Evolutionary conservation across 2,888 invertebrate genomes (phyloP).

Genomic region (Pyrochroa serraticornis): DNA sequence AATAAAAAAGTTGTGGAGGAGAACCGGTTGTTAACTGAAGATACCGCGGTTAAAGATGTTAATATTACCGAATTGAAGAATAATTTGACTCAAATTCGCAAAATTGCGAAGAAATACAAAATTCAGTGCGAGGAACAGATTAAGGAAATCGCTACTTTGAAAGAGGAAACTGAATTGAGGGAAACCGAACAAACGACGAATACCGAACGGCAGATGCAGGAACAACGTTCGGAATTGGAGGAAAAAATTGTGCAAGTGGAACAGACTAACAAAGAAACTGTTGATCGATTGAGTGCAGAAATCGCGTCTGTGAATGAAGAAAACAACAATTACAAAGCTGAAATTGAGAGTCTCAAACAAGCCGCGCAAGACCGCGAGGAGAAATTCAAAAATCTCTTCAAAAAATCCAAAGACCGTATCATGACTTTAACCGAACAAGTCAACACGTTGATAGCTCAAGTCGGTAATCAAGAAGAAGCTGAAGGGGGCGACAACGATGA

Average conservation of each 20-base stretch:
- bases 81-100: slow-evolving; percentile 67
- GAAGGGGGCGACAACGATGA: neutral
- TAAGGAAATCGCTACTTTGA: slow-evolving; percentile 64
- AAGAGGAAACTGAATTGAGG: slow-evolving; percentile 56
- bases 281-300: slow-evolving; percentile 59
- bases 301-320: slow-evolving; percentile 58
- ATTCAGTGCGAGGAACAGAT: slow-evolving; percentile 79
- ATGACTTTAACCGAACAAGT: slow-evolving; percentile 74
- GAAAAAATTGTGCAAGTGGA: slow-evolving; percentile 56
- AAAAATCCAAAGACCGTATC: slow-evolving; percentile 77
- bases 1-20: slow-evolving; percentile 66
- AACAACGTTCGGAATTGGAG: slow-evolving; percentile 59
- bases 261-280: slow-evolving; percentile 56
- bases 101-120: slow-evolving; percentile 93
- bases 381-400: slow-evolving; percentile 63
- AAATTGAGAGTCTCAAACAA: slow-evolving; percentile 57
- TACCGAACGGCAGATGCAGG: slow-evolving; percentile 58
- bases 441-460: slow-evolving; percentile 65
- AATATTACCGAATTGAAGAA: slow-evolving; percentile 62
- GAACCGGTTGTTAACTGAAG: slow-evolving; percentile 68
- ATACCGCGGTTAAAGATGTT: slow-evolving; percentile 70
- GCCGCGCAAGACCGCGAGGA: slow-evolving; percentile 58
- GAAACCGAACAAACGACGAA: slow-evolving; percentile 58
- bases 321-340: slow-evolving; percentile 63
- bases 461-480: slow-evolving; percentile 49